A percentile compares a stretch with the other conserved stretches of the same genome.
Conservation (phyloP, 2,888 invertebrate genomes). For the Aquatica leii region DNA sequence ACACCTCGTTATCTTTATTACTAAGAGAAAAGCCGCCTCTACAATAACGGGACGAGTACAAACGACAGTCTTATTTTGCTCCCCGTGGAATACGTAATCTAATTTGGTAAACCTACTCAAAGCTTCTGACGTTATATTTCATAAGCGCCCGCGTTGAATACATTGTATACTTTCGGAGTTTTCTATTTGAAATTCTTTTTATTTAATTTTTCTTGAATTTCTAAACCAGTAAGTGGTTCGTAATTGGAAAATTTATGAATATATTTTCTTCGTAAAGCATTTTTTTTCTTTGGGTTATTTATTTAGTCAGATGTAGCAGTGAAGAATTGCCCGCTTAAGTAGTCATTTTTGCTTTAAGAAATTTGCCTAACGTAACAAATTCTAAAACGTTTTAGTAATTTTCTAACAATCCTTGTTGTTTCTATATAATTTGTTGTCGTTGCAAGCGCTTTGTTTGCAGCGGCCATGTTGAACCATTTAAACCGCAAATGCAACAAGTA, state of each 20-base stretch:
- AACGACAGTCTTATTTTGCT: conserved; percentile 50
- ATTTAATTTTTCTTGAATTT: conserved; percentile 38
- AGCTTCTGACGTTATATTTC: conserved; percentile 51
- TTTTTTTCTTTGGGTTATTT: conserved; percentile 19
- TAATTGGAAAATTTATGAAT: conserved; percentile 44
- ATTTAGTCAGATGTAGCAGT: conserved; percentile 1
- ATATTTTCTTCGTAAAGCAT: conserved; percentile 27
- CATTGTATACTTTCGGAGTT: conserved; percentile 38
- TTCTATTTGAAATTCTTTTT: conserved; percentile 41
- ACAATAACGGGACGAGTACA: conserved; percentile 49
- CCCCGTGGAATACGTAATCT: conserved; percentile 51
- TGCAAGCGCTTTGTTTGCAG: conserved; percentile 30
- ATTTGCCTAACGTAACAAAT: neutral
- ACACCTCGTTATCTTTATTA: conserved; percentile 57
- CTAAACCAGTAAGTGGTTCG: conserved; percentile 40
- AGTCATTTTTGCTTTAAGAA: neutral
- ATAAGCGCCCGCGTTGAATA: conserved; percentile 37
- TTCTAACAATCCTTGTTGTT: neutral
- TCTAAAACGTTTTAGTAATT: neutral
- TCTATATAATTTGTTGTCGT: neutral
- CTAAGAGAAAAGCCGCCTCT: conserved; percentile 48
- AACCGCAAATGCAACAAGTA: conserved; percentile 46
- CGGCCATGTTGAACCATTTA: conserved; percentile 42
- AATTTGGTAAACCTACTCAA: conserved; percentile 53
- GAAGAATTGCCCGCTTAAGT: conserved; percentile 11